Conservation (phyloP, 1,140 invertebrate genomes). For the Aricia agestis region DNA sequence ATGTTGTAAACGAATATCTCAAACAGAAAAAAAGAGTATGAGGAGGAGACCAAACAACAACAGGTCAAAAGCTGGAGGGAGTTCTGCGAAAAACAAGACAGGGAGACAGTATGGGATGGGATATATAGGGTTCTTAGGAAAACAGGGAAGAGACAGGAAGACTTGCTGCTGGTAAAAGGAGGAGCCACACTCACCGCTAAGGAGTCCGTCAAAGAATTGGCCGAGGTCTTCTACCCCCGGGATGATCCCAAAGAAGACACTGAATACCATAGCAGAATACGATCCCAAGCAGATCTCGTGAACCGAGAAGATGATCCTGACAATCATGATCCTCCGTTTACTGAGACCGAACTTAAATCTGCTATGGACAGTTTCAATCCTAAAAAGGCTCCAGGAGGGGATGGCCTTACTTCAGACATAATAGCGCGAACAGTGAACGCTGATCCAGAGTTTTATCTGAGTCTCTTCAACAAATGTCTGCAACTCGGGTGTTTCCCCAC, state of each 20-base stretch:
- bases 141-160: slow-evolving; percentile 11
- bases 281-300: neutral
- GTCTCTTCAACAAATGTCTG: slow-evolving; percentile 22
- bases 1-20: neutral
- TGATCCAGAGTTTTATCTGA: slow-evolving; percentile 15
- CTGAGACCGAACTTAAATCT: neutral
- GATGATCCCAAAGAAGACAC: neutral
- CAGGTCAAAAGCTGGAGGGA: slow-evolving; percentile 4
- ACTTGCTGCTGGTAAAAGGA: neutral
- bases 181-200: neutral
- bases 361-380: slow-evolving; percentile 22
- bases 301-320: neutral
- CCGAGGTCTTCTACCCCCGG: neutral
- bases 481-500: slow-evolving; percentile 15
- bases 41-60: neutral
- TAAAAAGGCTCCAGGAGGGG: slow-evolving; percentile 33
- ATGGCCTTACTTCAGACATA: slow-evolving; percentile 35
- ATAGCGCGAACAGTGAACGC: neutral
- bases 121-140: slow-evolving; percentile 10
- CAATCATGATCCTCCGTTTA: neutral
- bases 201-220: neutral
- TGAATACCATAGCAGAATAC: neutral
- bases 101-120: slow-evolving; percentile 8
- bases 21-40: slow-evolving; percentile 15
- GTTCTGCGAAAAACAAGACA: neutral